A percentile compares a stretch with the other conserved stretches of the same genome.
Conservation (phyloP, 2,113 vertebrate species). For the Phycodurus eques region DNA sequence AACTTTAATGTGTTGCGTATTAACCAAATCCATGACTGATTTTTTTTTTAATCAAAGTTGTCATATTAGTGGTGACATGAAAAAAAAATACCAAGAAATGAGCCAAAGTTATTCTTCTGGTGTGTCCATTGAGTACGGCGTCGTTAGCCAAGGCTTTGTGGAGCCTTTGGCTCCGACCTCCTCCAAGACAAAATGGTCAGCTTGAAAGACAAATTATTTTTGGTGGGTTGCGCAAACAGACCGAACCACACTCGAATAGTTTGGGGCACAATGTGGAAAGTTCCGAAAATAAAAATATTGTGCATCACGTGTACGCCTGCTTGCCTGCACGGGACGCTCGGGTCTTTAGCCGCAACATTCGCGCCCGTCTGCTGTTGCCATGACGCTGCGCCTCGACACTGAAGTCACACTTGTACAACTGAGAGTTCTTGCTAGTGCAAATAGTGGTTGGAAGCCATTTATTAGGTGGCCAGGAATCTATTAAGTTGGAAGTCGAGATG, state of each 20-base stretch:
- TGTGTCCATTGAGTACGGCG: background rate
- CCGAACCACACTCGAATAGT: slow-evolving; percentile 1
- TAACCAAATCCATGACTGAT: background rate
- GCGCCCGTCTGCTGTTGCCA: slow-evolving; percentile 33
- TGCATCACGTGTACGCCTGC: slow-evolving; percentile 1
- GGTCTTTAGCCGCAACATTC: background rate
- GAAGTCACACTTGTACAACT: slow-evolving; percentile 35
- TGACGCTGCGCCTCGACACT: slow-evolving; percentile 40
- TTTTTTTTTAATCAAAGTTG: background rate
- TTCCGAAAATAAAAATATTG: slow-evolving; percentile 30
- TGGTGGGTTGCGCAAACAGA: background rate
- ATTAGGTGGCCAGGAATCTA: no score
- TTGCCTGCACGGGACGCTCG: background rate
- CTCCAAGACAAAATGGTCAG: background rate
- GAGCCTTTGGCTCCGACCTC: slow-evolving; percentile 8
- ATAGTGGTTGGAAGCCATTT: no score
- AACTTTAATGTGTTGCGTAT: background rate
- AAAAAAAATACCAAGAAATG: background rate
- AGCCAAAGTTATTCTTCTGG: background rate
- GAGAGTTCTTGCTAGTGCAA: background rate
- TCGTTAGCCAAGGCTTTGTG: slow-evolving; percentile 53
- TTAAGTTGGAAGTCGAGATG: no score
- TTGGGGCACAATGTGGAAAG: background rate
- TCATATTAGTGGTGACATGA: background rate
- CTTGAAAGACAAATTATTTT: slow-evolving; percentile 1